Evolutionary conservation across 1,140 invertebrate species (phyloP).

Genomic region (Caenorhabditis latens): DNA sequence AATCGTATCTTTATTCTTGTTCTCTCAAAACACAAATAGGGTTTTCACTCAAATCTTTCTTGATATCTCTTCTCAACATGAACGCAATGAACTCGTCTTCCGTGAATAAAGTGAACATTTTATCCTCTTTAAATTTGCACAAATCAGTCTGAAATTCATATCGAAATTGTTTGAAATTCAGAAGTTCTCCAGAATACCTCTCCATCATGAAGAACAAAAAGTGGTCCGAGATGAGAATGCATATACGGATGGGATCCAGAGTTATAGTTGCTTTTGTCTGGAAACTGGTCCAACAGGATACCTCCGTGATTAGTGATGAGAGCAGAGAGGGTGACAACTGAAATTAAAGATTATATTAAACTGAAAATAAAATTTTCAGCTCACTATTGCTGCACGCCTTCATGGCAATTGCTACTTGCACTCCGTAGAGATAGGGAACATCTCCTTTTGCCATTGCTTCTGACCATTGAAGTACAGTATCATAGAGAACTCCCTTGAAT

Average conservation of each 20-base stretch:
- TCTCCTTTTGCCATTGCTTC: not conserved
- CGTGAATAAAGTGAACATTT: not conserved
- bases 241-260: conserved; percentile 1
- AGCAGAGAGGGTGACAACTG: not conserved
- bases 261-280: not conserved
- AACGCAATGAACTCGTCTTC: not conserved
- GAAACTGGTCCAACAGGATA: not conserved
- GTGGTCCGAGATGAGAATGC: not conserved
- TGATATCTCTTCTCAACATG: not conserved
- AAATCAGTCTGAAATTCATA: not conserved
- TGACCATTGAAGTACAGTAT: conserved; percentile 9
- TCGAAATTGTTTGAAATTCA: not conserved
- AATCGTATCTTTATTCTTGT: not conserved
- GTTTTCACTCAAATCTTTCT: not conserved
- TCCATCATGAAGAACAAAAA: conserved; percentile 6
- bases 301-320: not conserved
- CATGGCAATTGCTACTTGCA: not conserved
- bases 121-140: not conserved
- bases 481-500: not conserved
- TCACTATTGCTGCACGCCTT: not conserved
- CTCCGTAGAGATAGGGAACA: not conserved
- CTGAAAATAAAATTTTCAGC: not conserved
- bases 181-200: not conserved
- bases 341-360: not conserved
- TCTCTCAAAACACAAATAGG: not conserved